Conservation (phyloP, 2,888 invertebrate genomes). For the Litoditis marina region DNA sequence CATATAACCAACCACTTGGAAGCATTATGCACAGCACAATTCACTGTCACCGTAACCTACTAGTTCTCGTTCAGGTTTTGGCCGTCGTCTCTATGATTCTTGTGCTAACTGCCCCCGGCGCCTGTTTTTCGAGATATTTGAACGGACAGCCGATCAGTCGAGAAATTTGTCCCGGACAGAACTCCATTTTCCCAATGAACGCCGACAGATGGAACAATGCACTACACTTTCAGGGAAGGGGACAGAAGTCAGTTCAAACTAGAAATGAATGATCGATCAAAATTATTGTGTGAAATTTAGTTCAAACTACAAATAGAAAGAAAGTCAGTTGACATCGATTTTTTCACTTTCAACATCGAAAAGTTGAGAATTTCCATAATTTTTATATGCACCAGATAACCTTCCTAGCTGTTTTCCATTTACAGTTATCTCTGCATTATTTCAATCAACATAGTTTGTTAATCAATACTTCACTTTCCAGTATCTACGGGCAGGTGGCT, state of each 20-base stretch:
- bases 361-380: no score
- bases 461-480: conserved; percentile 25
- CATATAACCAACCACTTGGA: no score
- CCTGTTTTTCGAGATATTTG: conserved; percentile 56
- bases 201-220: conserved; percentile 61
- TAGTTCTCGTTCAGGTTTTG: conserved; percentile 38
- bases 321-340: no score
- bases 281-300: neutral
- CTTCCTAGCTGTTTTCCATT: no score
- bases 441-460: no score
- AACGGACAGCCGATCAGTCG: conserved; percentile 46
- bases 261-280: no score
- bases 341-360: no score
- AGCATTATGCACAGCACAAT: no score
- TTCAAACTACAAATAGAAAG: no score
- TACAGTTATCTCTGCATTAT: no score
- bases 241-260: conserved; percentile 50
- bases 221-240: conserved; percentile 59
- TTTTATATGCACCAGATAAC: no score
- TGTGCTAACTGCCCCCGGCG: conserved; percentile 60
- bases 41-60: neutral
- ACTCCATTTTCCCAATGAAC: conserved; percentile 61
- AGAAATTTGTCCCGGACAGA: conserved; percentile 57
- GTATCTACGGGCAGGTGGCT: conserved; percentile 60
- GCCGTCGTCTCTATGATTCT: conserved; percentile 56